These are phyloP conservation scores for Lanius collurio DNA, from an alignment of 2,113 vertebrate species.

Conservation along the genomic window DNA sequence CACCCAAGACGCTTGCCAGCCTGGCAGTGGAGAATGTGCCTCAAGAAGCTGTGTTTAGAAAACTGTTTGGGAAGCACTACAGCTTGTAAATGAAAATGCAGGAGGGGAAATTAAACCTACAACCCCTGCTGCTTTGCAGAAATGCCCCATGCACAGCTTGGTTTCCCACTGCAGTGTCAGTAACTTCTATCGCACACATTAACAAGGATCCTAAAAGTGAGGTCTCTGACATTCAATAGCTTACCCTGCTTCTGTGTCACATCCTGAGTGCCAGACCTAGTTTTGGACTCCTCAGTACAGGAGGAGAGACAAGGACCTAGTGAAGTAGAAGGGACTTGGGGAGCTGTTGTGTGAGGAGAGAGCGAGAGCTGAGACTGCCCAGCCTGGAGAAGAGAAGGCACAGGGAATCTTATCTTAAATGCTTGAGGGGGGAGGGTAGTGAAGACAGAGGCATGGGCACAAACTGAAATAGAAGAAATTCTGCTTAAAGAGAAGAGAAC, in stretches of 20 bases:
- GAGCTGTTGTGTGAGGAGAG: background rate
- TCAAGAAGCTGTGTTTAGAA: background rate
- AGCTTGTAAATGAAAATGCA: background rate
- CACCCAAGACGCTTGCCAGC: background rate
- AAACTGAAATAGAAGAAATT: background rate
- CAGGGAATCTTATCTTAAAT: background rate
- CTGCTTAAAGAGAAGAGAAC: background rate
- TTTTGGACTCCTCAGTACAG: background rate
- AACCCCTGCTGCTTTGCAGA: background rate
- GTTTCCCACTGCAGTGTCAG: background rate
- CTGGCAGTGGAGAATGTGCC: accelerated
- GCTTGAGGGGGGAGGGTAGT: background rate
- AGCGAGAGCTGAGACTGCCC: background rate
- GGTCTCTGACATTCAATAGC: background rate
- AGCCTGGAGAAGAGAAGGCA: background rate
- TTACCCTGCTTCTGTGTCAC: background rate
- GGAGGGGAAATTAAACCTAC: background rate
- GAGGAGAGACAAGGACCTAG: accelerated
- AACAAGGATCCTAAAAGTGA: background rate
- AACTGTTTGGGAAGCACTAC: background rate
- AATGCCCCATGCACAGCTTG: background rate
- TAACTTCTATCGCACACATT: background rate
- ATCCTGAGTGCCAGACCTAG: background rate
- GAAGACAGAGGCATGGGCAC: background rate
- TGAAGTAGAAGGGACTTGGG: background rate